phyloP scores from a whole-genome alignment of 2,888 invertebrate genomes.

The Saturnia japonica region DNA sequence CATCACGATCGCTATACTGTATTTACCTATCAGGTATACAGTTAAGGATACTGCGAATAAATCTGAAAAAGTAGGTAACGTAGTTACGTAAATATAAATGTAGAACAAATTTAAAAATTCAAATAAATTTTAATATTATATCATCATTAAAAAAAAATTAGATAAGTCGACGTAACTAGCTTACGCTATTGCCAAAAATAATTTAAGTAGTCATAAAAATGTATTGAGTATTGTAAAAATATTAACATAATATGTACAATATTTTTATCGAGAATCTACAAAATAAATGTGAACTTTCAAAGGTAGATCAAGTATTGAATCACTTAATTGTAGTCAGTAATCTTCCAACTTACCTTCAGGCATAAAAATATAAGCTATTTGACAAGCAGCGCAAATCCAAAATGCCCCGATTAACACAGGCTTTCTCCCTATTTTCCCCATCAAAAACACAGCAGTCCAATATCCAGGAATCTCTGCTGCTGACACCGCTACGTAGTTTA shows the following conservation, averaged over 20 bases:
- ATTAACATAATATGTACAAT: not conserved
- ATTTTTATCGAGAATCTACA: not conserved
- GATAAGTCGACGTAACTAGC: not conserved
- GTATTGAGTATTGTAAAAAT: not conserved
- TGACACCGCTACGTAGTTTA: conserved; percentile 85
- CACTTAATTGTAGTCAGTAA: not conserved
- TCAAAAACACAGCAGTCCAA: conserved; percentile 82
- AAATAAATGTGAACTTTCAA: not conserved
- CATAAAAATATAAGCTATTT: conserved; percentile 83
- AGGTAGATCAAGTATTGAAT: not conserved
- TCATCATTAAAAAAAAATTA: not conserved
- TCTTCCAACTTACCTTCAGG: conserved; percentile 67
- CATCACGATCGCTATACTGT: conserved; percentile 5
- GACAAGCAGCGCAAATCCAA: conserved; percentile 83
- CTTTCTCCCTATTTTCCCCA: conserved; percentile 84
- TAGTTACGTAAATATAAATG: not conserved
- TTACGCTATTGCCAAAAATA: not conserved
- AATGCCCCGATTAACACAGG: conserved; percentile 83
- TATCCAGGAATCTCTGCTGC: conserved; percentile 88
- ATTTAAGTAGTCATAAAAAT: not conserved
- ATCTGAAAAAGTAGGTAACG: not conserved
- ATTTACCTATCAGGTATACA: conserved; percentile 2
- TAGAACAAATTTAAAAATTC: not conserved
- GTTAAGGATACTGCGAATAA: not conserved
- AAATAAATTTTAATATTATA: too few species aligned